Percentiles rank a stretch among this genome's conserved stretches.
Evolutionary conservation across 2,888 invertebrate species (phyloP).

Genomic region (Calameuta filiformis): DNA sequence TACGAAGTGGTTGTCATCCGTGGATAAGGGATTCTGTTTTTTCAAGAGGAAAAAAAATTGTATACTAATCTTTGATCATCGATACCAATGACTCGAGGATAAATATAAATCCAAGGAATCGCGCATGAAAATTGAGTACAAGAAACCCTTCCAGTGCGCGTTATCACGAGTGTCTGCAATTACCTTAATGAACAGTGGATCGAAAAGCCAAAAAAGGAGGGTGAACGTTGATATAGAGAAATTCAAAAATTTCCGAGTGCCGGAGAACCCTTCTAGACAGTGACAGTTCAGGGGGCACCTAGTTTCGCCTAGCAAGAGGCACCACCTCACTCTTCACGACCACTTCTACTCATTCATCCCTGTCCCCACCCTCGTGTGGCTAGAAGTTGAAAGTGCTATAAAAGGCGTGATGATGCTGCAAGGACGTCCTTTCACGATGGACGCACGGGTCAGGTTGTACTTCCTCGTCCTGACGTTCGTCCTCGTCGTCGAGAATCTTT

Average conservation of each 20-base stretch:
- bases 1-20: not conserved
- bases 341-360: not conserved
- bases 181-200: not conserved
- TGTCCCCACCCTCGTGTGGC: not conserved
- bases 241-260: not conserved
- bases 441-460: slow-evolving; percentile 13
- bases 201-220: not conserved
- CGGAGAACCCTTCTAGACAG: not conserved
- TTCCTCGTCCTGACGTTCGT: slow-evolving; percentile 13
- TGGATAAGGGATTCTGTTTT: not conserved
- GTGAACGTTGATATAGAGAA: not conserved
- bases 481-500: slow-evolving; percentile 27
- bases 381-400: slow-evolving; percentile 8
- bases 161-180: not conserved
- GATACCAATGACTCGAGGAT: not conserved
- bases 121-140: not conserved
- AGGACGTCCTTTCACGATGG: slow-evolving; percentile 12
- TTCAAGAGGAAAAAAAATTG: not conserved
- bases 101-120: not conserved
- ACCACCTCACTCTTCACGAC: not conserved
- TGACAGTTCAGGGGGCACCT: not conserved
- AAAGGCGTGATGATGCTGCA: slow-evolving; percentile 17
- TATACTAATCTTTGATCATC: not conserved
- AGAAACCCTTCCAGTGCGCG: not conserved
- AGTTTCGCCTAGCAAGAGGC: not conserved